phyloP scores from a whole-genome alignment of 2,113 vertebrate species.

The Ictalurus punctatus region DNA sequence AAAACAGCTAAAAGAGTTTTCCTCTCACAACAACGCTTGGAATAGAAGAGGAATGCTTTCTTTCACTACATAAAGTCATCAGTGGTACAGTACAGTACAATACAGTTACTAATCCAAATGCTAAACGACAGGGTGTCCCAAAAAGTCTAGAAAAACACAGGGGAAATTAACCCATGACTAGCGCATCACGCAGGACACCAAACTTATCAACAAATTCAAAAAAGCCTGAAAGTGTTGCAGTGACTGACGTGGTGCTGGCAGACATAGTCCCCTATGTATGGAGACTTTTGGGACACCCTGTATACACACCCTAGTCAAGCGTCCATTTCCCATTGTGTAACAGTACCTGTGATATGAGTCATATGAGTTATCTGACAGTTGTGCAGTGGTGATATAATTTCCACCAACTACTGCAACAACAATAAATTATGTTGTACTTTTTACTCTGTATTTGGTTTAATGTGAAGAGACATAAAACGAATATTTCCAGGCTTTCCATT shows the following conservation, averaged over 20 bases:
- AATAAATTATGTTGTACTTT: not conserved
- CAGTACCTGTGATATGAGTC: not conserved
- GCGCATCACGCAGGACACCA: too few relatives aligned
- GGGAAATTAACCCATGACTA: too few relatives aligned
- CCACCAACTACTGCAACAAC: too few relatives aligned
- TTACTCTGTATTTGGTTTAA: not conserved
- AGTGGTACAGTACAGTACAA: not conserved
- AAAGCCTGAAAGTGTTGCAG: too few relatives aligned
- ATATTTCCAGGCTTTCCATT: not conserved
- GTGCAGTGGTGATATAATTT: not conserved
- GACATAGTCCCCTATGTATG: too few relatives aligned
- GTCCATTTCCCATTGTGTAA: not conserved
- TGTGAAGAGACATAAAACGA: not conserved
- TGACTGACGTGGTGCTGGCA: too few relatives aligned
- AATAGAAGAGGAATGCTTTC: not conserved
- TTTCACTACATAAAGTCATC: not conserved
- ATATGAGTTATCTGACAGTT: not conserved
- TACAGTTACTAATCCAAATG: not conserved
- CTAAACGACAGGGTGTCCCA: not conserved
- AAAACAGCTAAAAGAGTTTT: not conserved
- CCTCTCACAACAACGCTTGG: not conserved
- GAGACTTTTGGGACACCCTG: too few relatives aligned
- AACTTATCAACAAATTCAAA: too few relatives aligned
- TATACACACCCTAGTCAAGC: not conserved
- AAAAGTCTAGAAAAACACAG: too few relatives aligned